phyloP scores from a whole-genome alignment of 2,113 vertebrate species.

The Ammodytes dubius region DNA sequence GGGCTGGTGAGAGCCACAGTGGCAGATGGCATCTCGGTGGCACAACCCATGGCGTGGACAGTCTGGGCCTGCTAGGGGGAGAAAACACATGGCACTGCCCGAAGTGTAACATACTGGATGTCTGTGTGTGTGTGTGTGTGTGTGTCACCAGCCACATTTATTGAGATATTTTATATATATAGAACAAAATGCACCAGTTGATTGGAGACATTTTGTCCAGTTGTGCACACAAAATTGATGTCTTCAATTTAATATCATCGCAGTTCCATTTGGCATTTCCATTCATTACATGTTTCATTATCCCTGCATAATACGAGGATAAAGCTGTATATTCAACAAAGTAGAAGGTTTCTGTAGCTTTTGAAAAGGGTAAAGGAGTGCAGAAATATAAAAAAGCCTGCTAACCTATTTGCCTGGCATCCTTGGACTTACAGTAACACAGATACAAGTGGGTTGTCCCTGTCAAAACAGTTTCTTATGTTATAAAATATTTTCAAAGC shows the following conservation, averaged over 20 bases:
- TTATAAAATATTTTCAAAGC: background rate
- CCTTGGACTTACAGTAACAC: constrained; percentile 13
- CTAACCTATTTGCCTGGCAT: background rate
- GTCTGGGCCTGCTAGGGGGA: constrained; percentile 14
- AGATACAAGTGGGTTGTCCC: background rate
- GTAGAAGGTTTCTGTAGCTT: background rate
- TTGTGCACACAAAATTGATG: background rate
- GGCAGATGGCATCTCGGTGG: constrained; percentile 75
- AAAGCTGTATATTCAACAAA: background rate
- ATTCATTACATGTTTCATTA: background rate
- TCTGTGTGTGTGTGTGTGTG: constrained; percentile 4
- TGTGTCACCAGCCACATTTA: constrained; percentile 1
- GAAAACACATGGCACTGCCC: constrained; percentile 44
- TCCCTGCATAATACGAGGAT: background rate
- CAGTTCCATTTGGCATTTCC: constrained; percentile 9
- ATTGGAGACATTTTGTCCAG: background rate
- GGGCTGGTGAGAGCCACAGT: constrained; percentile 37
- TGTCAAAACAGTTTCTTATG: no score
- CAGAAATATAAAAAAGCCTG: background rate
- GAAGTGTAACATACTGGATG: background rate
- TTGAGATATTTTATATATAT: constrained; percentile 11
- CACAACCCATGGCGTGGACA: constrained; percentile 40
- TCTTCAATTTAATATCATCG: background rate
- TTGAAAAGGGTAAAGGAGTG: background rate
- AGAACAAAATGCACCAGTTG: background rate